Conservation (phyloP, 2,888 invertebrate genomes). For the Netelia virgata region DNA sequence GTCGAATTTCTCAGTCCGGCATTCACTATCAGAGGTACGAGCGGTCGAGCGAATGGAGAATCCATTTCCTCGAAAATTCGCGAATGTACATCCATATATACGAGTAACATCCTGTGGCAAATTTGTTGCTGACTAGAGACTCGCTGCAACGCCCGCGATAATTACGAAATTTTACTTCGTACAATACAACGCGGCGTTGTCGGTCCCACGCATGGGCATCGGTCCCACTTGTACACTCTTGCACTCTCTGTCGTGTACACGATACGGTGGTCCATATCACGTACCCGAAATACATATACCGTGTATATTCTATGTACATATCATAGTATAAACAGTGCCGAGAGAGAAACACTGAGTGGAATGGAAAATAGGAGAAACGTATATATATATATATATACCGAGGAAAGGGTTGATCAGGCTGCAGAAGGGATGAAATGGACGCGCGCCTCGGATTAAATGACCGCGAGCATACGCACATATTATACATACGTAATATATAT, state of each 20-base stretch:
- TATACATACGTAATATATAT: slow-evolving; percentile 61
- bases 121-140: slow-evolving; percentile 17
- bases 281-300: not conserved
- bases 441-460: slow-evolving; percentile 79
- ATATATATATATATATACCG: slow-evolving; percentile 13
- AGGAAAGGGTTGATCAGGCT: slow-evolving; percentile 44
- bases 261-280: not conserved
- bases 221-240: not conserved
- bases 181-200: slow-evolving; percentile 70
- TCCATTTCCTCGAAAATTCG: slow-evolving; percentile 6
- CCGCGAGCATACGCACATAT: slow-evolving; percentile 74
- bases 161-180: slow-evolving; percentile 81
- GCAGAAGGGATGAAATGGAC: slow-evolving; percentile 59
- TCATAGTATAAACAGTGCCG: not conserved
- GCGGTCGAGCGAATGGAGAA: not conserved
- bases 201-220: not conserved
- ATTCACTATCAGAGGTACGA: not conserved
- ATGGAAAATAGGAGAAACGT: slow-evolving; percentile 39
- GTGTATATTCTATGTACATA: not conserved
- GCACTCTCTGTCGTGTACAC: not conserved
- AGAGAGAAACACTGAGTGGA: slow-evolving; percentile 25
- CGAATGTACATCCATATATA: not conserved
- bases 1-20: not conserved
- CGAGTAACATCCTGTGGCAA: not conserved
- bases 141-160: slow-evolving; percentile 61